Conservation (phyloP, 92 coral and sea anemone genomes). For the Zoanthus gigantus region DNA sequence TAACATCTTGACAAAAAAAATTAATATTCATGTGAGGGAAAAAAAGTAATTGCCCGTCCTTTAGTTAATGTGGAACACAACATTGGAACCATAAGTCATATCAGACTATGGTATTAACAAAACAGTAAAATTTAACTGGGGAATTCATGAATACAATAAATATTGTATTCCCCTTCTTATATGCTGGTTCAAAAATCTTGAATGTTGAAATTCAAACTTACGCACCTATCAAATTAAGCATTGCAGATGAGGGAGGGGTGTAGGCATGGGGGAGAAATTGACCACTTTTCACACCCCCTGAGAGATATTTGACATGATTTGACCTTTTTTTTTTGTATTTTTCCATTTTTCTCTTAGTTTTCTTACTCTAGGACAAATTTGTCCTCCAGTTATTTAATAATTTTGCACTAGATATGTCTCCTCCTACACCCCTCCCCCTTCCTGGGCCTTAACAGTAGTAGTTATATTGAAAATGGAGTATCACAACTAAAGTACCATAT, state of each 20-base stretch:
- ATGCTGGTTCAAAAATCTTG: neutral
- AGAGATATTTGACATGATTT: neutral
- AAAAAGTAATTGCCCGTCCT: no score
- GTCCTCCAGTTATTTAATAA: neutral
- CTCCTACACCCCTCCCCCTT: constrained; percentile 3
- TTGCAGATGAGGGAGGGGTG: neutral
- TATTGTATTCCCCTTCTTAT: neutral
- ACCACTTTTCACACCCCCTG: neutral
- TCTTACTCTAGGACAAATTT: neutral
- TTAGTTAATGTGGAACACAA: constrained; percentile 16
- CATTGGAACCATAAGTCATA: constrained; percentile 9
- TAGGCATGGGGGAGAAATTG: neutral
- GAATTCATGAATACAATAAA: neutral
- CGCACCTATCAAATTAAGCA: neutral
- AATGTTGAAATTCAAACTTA: neutral
- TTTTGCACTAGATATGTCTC: constrained; percentile 1
- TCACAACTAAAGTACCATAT: constrained; percentile 6
- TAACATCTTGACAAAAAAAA: no score
- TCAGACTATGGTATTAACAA: constrained; percentile 1
- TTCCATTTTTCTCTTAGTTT: neutral
- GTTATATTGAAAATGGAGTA: neutral
- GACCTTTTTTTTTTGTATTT: neutral
- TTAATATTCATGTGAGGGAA: no score
- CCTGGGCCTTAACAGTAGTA: constrained; percentile 5
- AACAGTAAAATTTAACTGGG: neutral